These are phyloP conservation scores for Astropecten irregularis DNA, from an alignment of 53 echinoderm and acorn worm genomes.

Conservation along the genomic window DNA sequence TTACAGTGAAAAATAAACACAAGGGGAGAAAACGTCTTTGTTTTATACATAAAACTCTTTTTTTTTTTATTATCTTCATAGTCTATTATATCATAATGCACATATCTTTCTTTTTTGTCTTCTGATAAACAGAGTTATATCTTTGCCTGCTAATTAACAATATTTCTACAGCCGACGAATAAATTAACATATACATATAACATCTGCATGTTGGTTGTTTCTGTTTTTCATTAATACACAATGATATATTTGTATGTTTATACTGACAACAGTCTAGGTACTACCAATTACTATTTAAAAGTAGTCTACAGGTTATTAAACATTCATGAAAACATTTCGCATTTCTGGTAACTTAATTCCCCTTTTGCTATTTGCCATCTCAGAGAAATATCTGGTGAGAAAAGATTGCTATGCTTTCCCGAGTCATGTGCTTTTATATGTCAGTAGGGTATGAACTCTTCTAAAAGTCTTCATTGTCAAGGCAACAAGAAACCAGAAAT, in stretches of 20 bases:
- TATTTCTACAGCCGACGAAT: slow-evolving; percentile 15
- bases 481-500: neutral
- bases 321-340: neutral
- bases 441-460: no score
- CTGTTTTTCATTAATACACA: slow-evolving; percentile 19
- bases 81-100: slow-evolving; percentile 46
- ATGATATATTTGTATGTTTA: neutral
- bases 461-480: neutral
- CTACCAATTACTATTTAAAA: neutral
- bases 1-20: no score
- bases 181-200: slow-evolving; percentile 39
- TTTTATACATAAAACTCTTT: slow-evolving; percentile 43
- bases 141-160: slow-evolving; percentile 19
- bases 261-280: neutral
- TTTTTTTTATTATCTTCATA: slow-evolving; percentile 23
- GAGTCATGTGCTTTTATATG: no score
- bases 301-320: neutral
- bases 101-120: slow-evolving; percentile 19
- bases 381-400: no score
- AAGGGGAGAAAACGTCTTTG: no score
- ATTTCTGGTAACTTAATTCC: neutral
- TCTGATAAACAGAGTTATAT: slow-evolving; percentile 1
- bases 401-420: no score
- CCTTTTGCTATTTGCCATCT: neutral
- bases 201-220: slow-evolving; percentile 1